Evolutionary conservation across 2,888 invertebrate genomes (phyloP).

Genomic region (Melinopterus prodromus): DNA sequence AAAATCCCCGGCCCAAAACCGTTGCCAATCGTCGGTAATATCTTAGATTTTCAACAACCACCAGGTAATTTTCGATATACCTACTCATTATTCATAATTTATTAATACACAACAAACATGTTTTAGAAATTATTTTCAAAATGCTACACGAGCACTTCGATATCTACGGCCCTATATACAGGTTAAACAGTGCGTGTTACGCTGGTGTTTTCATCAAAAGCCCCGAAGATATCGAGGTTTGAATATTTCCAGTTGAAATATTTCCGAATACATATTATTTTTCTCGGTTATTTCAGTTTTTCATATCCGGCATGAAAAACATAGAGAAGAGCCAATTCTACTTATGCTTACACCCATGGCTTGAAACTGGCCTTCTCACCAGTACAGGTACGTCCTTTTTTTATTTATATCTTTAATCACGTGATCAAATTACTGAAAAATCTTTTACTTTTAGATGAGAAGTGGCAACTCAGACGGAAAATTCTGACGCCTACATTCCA

Average conservation of each 20-base stretch:
- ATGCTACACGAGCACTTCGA: constrained; percentile 28
- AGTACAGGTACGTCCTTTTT: constrained; percentile 50
- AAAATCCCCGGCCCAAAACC: constrained; percentile 42
- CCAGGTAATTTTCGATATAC: constrained; percentile 37
- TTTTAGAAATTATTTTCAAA: constrained; percentile 40
- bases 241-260: neutral
- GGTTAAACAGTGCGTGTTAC: constrained; percentile 23
- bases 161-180: constrained; percentile 25
- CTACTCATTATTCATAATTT: neutral
- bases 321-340: constrained; percentile 55
- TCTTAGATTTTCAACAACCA: constrained; percentile 35
- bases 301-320: constrained; percentile 51
- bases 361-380: constrained; percentile 56
- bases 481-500: constrained; percentile 72
- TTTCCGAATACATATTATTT: neutral
- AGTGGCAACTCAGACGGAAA: constrained; percentile 70
- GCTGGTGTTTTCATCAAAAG: constrained; percentile 57
- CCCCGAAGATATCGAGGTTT: constrained; percentile 63
- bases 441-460: constrained; percentile 50
- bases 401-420: neutral
- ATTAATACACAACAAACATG: constrained; percentile 32
- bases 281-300: constrained; percentile 43
- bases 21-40: constrained; percentile 39
- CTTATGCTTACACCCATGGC: constrained; percentile 53
- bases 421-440: constrained; percentile 7